Base-by-base conservation (phyloP, 2,888 invertebrate genomes). In the Drosophila anomalata region DNA sequence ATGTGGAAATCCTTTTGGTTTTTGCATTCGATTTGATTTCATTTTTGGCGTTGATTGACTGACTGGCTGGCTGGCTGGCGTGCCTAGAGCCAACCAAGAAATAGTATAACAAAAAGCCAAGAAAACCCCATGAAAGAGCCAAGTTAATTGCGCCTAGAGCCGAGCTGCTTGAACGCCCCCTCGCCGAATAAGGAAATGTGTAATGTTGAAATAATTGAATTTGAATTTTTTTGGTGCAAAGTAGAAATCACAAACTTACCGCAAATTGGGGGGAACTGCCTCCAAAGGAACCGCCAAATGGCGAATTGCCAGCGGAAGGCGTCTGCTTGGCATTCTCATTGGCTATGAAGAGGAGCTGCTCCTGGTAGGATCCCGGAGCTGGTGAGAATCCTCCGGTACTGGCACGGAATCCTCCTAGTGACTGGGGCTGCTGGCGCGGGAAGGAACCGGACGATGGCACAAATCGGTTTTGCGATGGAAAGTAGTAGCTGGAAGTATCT, bases 401-500 rank as follows among this genome's bases (percentile, higher is more conserved):
- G 31, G 69, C 44, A 5, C 89, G 77, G 61, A 56, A 77, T 2
- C 74, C 77, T 17, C 57, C 73, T 20, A 84, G 51, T 1, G 72
- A 39, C 29, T 76, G 78, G n/a, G 68, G 74, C 52, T 71, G 78
- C 58, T 85, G 88, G 22, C 84, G 87, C 2, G 84, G 90, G 70
- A 87, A 91, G 56, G 88, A 66, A 8, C 87, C 77, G 20, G 84
- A 73, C 26, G 91, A 91, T 88, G 92, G 91, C 84, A 92, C 90
- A 82, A 92, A 92, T 31, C 92, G 91, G 70, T 88, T 89, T 84
- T 91, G 91, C 57, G 83, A 78, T 44, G 90, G 86, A 58, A 90
- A 91, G 69, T 90, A 92, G 75, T 89, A 92, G 76, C 82, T 81
- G 67, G 88, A 89, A 57, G 87, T 68, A 86, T 91, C 91, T 91